Conservation (phyloP, 1,140 invertebrate genomes). For the Cydia amplana region DNA sequence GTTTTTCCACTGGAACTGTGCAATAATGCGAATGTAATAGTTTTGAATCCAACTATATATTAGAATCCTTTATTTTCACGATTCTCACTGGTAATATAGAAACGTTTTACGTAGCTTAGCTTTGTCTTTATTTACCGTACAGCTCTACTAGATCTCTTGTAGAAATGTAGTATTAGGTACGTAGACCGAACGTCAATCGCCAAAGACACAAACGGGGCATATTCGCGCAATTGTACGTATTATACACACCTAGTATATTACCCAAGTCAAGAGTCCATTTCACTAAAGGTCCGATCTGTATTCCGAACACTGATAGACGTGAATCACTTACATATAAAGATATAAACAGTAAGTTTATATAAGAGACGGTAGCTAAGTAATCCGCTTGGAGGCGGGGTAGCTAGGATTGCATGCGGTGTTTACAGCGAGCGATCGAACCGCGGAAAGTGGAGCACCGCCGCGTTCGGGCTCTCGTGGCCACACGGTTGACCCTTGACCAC, state of each 20-base stretch:
- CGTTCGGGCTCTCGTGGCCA: background rate
- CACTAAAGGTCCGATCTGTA: background rate
- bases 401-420: constrained; percentile 4
- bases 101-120: background rate
- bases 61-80: background rate
- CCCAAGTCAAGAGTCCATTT: background rate
- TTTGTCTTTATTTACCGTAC: background rate
- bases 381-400: background rate
- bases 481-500: background rate
- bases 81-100: background rate
- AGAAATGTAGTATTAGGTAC: background rate
- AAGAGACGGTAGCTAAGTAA: constrained; percentile 7
- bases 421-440: constrained; percentile 8
- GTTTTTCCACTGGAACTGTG: background rate
- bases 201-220: background rate
- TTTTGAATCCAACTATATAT: background rate
- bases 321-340: background rate
- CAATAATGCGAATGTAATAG: background rate
- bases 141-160: background rate
- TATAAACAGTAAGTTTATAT: background rate
- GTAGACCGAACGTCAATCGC: background rate
- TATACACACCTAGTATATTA: background rate
- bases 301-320: background rate
- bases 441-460: constrained; percentile 10
- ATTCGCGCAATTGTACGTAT: background rate